Percentiles rank a stretch among this genome's conserved stretches.
These are phyloP conservation scores for Talpa occidentalis DNA, from an alignment of 2,113 vertebrate species.

Conservation along the genomic window DNA sequence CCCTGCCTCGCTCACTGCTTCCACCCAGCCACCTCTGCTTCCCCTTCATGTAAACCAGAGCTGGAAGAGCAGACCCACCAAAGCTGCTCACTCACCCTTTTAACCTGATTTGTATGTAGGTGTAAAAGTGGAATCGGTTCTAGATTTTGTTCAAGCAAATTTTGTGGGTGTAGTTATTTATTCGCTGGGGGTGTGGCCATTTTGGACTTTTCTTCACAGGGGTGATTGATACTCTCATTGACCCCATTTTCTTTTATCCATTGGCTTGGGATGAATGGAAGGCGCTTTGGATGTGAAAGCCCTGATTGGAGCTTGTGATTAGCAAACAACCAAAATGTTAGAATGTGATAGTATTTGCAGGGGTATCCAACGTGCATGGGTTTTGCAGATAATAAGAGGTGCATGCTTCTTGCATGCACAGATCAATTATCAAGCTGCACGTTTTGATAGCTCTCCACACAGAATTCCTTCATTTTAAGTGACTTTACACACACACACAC, in stretches of 20 bases:
- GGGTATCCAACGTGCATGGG: background rate
- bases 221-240: background rate
- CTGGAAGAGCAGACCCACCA: background rate
- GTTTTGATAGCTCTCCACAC: background rate
- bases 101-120: background rate
- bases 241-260: background rate
- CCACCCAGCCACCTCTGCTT: background rate
- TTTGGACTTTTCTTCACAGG: background rate
- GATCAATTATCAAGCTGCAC: background rate
- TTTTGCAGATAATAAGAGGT: background rate
- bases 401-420: background rate
- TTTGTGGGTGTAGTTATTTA: background rate
- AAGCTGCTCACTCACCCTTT: background rate
- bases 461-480: constrained; percentile 15
- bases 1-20: background rate
- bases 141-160: background rate
- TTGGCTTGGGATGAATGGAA: background rate
- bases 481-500: background rate
- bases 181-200: background rate
- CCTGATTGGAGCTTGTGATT: background rate
- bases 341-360: background rate
- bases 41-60: background rate
- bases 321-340: constrained; percentile 41
- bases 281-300: background rate
- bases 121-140: background rate